phyloP scores from a whole-genome alignment of 2,888 invertebrate species.

The Limnephilus lunatus region DNA sequence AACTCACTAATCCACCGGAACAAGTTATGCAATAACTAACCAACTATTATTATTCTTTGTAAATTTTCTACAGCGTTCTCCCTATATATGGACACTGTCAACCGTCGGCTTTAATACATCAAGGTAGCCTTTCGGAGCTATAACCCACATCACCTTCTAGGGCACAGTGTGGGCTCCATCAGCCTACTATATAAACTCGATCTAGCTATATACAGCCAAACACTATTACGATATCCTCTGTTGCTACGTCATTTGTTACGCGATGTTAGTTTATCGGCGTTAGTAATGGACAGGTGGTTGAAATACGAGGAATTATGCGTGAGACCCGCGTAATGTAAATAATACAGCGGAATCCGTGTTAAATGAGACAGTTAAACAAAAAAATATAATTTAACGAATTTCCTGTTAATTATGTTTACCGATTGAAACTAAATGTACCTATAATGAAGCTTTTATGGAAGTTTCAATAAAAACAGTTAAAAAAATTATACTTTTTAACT shows the following conservation, averaged over 20 bases:
- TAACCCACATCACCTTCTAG: slow-evolving; percentile 2
- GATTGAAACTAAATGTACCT: too few species aligned
- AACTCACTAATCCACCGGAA: not conserved
- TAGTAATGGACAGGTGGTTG: not conserved
- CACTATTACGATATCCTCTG: not conserved
- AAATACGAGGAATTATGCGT: not conserved
- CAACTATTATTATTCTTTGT: not conserved
- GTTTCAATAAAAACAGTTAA: too few species aligned
- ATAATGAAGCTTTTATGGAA: too few species aligned
- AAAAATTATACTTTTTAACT: too few species aligned
- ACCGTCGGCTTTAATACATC: not conserved
- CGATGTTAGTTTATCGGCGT: not conserved
- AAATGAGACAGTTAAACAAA: not conserved
- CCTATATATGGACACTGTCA: not conserved
- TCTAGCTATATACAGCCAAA: not conserved
- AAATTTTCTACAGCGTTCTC: not conserved
- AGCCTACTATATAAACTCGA: not conserved
- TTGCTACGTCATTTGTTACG: not conserved
- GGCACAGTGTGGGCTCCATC: not conserved
- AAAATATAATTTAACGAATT: not conserved
- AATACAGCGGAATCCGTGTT: not conserved
- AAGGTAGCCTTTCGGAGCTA: not conserved
- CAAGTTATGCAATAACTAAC: not conserved
- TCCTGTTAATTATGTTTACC: not conserved
- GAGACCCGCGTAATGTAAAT: not conserved